Conservation (phyloP, 2,888 invertebrate species). For the Drosophila yooni region DNA sequence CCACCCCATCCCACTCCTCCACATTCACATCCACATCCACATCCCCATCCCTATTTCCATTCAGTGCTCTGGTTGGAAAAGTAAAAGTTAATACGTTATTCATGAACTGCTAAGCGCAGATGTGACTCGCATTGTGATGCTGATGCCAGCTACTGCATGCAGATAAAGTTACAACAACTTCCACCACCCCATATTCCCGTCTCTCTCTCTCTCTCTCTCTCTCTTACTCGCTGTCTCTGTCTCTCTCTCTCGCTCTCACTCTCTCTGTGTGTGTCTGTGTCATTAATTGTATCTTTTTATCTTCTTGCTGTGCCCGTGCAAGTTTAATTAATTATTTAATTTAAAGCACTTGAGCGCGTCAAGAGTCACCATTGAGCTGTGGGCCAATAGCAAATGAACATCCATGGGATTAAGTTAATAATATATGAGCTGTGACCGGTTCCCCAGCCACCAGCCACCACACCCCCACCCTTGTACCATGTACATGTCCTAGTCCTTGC, state of each 20-base stretch:
- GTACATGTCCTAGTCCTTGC: constrained; percentile 23
- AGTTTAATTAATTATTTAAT: constrained; percentile 81
- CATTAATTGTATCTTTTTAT: constrained; percentile 15
- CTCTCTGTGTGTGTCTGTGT: background rate
- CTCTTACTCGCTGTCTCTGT: background rate
- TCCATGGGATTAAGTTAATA: constrained; percentile 78
- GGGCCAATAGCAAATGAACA: constrained; percentile 61
- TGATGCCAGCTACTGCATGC: constrained; percentile 36
- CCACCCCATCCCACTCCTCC: background rate
- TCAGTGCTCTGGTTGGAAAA: constrained; percentile 40
- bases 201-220: background rate
- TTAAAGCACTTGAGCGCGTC: constrained; percentile 78
- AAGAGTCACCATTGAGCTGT: constrained; percentile 67
- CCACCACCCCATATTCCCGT: background rate
- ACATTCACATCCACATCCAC: background rate
- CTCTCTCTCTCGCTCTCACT: background rate
- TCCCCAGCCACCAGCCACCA: background rate
- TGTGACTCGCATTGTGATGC: constrained; percentile 79
- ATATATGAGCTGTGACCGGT: constrained; percentile 70
- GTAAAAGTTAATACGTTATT: constrained; percentile 81
- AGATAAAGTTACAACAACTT: constrained; percentile 36
- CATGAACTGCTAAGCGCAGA: constrained; percentile 81
- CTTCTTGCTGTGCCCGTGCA: constrained; percentile 42
- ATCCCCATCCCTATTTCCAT: background rate
- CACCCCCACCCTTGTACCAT: background rate